Base-by-base conservation (phyloP, 1,140 invertebrate species). In the Orius insidiosus region DNA sequence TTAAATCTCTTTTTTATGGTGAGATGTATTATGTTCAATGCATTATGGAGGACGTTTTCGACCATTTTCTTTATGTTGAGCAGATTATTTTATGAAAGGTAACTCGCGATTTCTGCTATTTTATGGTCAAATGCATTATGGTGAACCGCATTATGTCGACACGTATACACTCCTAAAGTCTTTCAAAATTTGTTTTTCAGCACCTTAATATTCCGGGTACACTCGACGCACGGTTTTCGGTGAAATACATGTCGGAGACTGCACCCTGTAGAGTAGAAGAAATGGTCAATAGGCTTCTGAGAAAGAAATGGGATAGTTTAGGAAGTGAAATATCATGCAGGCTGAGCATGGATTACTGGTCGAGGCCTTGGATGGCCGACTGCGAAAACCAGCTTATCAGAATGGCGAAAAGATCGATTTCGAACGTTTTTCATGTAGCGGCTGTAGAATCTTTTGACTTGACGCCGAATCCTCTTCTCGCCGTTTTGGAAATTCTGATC, bases 301-400 rank as follows among this genome's bases (percentile, higher is more conserved):
- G 24, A 5, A 43, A 43, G 41, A 43, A 43, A 31, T 43, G 41
- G 41, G n/a, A 30, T 10, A 30, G 16, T 16, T 14, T 43, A 16
- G 24, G 30, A 5, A 43, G 41, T 15, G 41, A 43, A 10, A 18
- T 43, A n/a, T 14, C 18, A 9, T 43, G 41, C 24, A 24, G 41
- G 11, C 24, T 43, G n/a, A 43, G 41, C 41, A 43, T 43, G 41
- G 41, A 43, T 9, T 43, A 43, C 19, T 43, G 41, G 41, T 18
- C 41, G n/a, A 9, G 41, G 8, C 41, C 41, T n/a, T 43, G 41
- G 41, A 30, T 30, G 18, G 18, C 41, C 11, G 6, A 18, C 10
- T 30, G 31, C n/a, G 31, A 43, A n/a, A 43, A 43, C 11, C 41
- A 30, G 10, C 41, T 43, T 3, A 30, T 30, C 41, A 43, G 11